Evolutionary conservation across 2,888 invertebrate species (phyloP).

Genomic region (Taphrorychus bicolor): DNA sequence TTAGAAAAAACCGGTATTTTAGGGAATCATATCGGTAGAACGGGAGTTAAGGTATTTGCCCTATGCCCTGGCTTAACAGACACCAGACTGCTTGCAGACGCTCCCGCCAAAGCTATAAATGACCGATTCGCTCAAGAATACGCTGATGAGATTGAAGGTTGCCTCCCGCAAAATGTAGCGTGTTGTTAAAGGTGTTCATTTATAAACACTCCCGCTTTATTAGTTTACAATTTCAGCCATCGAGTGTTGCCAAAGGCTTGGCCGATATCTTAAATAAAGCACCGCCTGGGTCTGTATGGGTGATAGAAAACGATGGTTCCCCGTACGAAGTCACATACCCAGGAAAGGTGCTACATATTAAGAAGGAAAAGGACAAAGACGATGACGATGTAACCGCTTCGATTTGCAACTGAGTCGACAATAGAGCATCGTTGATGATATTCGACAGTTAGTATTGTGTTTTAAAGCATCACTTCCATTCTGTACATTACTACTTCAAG

Average conservation of each 20-base stretch:
- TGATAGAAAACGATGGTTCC: slow-evolving; percentile 46
- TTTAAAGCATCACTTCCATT: no score
- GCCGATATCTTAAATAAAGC: slow-evolving; percentile 45
- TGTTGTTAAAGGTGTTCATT: neutral
- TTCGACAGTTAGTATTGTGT: no score
- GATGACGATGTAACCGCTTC: neutral
- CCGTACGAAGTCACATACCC: slow-evolving; percentile 50
- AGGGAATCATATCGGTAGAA: slow-evolving; percentile 62
- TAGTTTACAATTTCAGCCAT: slow-evolving; percentile 34
- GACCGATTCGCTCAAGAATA: slow-evolving; percentile 51
- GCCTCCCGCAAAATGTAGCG: slow-evolving; percentile 44
- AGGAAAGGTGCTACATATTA: slow-evolving; percentile 38
- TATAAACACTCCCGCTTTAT: neutral
- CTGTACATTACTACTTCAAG: no score
- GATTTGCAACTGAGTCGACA: neutral
- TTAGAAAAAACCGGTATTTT: slow-evolving; percentile 59
- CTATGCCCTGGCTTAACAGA: slow-evolving; percentile 64
- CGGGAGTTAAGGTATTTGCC: slow-evolving; percentile 62
- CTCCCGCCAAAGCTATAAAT: slow-evolving; percentile 50
- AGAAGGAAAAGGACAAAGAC: slow-evolving; percentile 19
- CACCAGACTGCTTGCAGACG: slow-evolving; percentile 55
- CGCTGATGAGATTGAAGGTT: slow-evolving; percentile 49
- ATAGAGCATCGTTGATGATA: no score
- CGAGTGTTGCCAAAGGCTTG: slow-evolving; percentile 47
- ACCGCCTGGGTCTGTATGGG: slow-evolving; percentile 50